These are phyloP conservation scores for Phyllotreta cruciferae DNA, from an alignment of 2,888 invertebrate genomes.

Conservation along the genomic window DNA sequence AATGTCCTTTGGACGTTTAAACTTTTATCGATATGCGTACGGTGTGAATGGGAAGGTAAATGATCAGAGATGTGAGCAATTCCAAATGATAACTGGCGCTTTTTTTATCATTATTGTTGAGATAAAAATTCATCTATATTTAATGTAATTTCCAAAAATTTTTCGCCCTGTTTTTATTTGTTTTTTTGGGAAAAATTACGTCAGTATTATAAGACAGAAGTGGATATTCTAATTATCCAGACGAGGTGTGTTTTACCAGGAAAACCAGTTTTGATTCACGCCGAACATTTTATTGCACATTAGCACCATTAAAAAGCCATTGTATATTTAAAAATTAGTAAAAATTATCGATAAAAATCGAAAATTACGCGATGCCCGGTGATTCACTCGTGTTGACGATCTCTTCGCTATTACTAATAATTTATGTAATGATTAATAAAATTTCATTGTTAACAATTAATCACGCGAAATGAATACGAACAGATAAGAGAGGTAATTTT, in stretches of 20 bases:
- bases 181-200: neutral
- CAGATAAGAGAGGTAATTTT: no score
- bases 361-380: neutral
- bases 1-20: slow-evolving; percentile 9
- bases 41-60: neutral
- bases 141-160: no score
- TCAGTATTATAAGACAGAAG: neutral
- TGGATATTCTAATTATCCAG: slow-evolving; percentile 13
- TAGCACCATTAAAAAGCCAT: neutral
- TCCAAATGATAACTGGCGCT: no score
- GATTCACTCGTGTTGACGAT: slow-evolving; percentile 4
- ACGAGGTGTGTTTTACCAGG: slow-evolving; percentile 13
- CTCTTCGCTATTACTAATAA: neutral
- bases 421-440: no score
- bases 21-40: neutral
- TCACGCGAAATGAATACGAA: no score
- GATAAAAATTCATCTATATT: no score
- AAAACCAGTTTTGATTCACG: slow-evolving; percentile 21
- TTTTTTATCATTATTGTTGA: no score
- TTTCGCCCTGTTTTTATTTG: no score
- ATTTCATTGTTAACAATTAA: no score
- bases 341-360: slow-evolving; percentile 1
- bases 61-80: no score
- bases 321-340: slow-evolving; percentile 5
- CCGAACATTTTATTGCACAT: neutral